phyloP scores from a whole-genome alignment of 2,888 invertebrate species.

The Tolmerus cingulatus region DNA sequence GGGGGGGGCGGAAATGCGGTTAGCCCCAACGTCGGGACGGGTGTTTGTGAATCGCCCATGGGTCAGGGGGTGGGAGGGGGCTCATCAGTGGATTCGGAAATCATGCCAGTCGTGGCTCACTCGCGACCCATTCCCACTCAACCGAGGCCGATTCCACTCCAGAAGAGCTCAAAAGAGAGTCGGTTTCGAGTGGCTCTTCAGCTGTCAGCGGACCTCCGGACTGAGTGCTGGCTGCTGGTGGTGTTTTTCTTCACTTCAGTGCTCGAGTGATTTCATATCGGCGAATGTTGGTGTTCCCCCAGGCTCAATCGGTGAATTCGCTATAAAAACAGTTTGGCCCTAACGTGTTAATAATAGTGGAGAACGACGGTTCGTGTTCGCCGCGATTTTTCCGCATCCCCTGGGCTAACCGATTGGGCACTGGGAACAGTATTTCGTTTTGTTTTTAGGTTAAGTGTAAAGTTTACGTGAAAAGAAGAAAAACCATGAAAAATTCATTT shows the following conservation, averaged over 20 bases:
- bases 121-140: background rate
- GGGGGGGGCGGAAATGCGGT: background rate
- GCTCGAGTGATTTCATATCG: slow-evolving; percentile 1
- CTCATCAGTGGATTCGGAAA: background rate
- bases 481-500: slow-evolving; percentile 54
- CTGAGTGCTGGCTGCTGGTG: background rate
- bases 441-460: slow-evolving; percentile 16
- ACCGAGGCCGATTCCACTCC: background rate
- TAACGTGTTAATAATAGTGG: background rate
- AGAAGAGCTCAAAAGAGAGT: background rate
- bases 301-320: background rate
- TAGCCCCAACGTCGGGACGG: background rate
- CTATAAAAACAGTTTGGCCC: background rate
- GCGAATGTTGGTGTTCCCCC: slow-evolving; percentile 13
- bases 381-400: background rate
- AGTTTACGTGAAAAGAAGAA: slow-evolving; percentile 47
- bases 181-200: background rate
- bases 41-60: background rate
- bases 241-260: background rate
- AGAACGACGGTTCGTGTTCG: background rate
- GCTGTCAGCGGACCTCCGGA: background rate
- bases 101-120: background rate
- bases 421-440: slow-evolving; percentile 49
- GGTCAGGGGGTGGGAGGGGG: background rate
- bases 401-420: slow-evolving; percentile 47